Conservation (phyloP, 2,888 invertebrate species). For the Anoncus sp. region DNA sequence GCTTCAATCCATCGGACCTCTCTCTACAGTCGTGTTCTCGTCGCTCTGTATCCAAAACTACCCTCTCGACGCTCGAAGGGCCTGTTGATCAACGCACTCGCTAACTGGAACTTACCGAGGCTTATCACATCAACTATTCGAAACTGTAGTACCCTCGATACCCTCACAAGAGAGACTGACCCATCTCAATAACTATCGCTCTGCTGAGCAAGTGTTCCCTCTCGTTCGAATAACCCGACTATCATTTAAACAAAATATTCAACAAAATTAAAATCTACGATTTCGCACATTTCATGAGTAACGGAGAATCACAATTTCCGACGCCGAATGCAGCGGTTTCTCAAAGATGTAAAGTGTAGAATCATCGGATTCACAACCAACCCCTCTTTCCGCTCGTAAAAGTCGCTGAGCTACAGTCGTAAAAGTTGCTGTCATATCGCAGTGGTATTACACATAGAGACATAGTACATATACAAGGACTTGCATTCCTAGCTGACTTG, state of each 20-base stretch:
- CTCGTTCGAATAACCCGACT: not conserved
- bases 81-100: constrained; percentile 58
- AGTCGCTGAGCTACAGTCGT: constrained; percentile 20
- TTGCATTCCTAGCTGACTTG: no score
- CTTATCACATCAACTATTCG: constrained; percentile 40
- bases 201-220: constrained; percentile 6
- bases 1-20: constrained; percentile 41
- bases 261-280: constrained; percentile 2
- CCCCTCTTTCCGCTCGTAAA: constrained; percentile 27
- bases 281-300: constrained; percentile 1
- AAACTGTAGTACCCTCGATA: constrained; percentile 44
- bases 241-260: not conserved
- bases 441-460: not conserved
- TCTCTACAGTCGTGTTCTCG: constrained; percentile 32
- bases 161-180: constrained; percentile 14
- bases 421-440: constrained; percentile 1
- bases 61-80: constrained; percentile 48
- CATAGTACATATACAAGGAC: not conserved
- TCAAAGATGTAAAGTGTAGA: not conserved
- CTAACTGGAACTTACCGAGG: constrained; percentile 47
- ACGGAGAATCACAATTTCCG: constrained; percentile 8
- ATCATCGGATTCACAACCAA: constrained; percentile 24
- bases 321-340: not conserved
- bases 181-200: constrained; percentile 17
- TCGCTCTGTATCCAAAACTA: constrained; percentile 41